Percentiles rank a stretch among this genome's conserved stretches.
Evolutionary conservation across 2,113 vertebrate genomes (phyloP).

Genomic region (Rhynchomys soricoides): DNA sequence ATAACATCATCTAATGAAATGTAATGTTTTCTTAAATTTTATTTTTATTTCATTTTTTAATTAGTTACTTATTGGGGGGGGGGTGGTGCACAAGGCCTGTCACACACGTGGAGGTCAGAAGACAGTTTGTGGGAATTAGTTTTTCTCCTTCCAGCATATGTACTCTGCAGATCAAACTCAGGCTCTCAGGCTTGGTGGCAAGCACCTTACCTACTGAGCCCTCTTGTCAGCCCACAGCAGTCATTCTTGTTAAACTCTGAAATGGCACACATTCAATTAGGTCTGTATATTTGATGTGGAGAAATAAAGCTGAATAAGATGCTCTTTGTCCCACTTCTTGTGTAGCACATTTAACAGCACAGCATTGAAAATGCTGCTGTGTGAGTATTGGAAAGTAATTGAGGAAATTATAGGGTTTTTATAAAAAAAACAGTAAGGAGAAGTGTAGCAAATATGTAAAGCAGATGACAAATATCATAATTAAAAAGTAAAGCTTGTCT

Average conservation of each 20-base stretch:
- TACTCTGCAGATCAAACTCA: background rate
- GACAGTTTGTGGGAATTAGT: background rate
- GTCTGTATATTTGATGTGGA: background rate
- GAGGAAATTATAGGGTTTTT: background rate
- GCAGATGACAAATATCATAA: background rate
- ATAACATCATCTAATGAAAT: background rate
- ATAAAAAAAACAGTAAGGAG: background rate
- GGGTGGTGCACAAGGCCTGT: background rate
- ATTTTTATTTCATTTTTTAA: background rate
- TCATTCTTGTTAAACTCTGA: background rate
- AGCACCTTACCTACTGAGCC: background rate
- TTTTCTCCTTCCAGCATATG: background rate
- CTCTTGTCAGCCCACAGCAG: background rate
- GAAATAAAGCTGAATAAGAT: background rate
- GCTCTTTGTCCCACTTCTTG: background rate
- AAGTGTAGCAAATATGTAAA: background rate
- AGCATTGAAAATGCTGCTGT: background rate
- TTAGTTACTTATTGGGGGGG: background rate
- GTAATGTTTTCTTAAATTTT: background rate
- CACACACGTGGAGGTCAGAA: background rate
- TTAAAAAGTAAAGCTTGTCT: background rate
- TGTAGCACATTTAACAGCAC: background rate
- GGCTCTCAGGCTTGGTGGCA: background rate
- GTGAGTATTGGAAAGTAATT: background rate
- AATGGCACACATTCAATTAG: background rate